Percentiles rank a stretch among this genome's conserved stretches.
Conservation (phyloP, 2,797 vertebrate species). For the Poliocrania exsul region DNA sequence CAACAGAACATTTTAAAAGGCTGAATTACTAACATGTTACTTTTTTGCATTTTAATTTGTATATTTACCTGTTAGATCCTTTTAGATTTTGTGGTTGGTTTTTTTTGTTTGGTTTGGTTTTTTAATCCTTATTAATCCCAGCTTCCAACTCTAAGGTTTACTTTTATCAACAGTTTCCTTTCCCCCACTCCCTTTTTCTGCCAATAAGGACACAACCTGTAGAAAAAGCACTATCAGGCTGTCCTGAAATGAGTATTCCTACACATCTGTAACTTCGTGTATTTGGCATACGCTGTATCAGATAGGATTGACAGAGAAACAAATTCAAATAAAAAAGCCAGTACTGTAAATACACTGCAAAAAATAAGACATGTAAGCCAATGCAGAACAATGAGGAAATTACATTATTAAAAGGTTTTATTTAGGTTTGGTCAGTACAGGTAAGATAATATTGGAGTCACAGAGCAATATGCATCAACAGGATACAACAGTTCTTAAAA, state of each 20-base stretch:
- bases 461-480: conserved; percentile 96
- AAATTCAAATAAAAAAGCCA: neutral
- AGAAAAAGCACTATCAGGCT: neutral
- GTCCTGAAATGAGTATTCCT: neutral
- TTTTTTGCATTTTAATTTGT: neutral
- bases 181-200: neutral
- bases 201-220: neutral
- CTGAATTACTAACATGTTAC: neutral
- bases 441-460: conserved; percentile 96
- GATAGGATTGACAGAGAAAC: neutral
- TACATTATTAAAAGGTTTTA: conserved; percentile 98
- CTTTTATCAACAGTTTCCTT: neutral
- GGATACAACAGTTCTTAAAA: conserved; percentile 91
- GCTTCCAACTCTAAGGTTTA: neutral
- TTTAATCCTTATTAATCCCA: neutral
- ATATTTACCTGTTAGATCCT: neutral
- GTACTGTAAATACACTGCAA: conserved; percentile 7
- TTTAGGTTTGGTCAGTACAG: conserved; percentile 99
- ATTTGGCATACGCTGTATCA: neutral
- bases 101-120: neutral
- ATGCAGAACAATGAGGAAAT: conserved; percentile 51
- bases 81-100: neutral
- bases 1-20: neutral
- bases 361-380: neutral
- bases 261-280: neutral